Conservation (phyloP, 2,797 vertebrate species). For the Pangasius sanitwongsei region DNA sequence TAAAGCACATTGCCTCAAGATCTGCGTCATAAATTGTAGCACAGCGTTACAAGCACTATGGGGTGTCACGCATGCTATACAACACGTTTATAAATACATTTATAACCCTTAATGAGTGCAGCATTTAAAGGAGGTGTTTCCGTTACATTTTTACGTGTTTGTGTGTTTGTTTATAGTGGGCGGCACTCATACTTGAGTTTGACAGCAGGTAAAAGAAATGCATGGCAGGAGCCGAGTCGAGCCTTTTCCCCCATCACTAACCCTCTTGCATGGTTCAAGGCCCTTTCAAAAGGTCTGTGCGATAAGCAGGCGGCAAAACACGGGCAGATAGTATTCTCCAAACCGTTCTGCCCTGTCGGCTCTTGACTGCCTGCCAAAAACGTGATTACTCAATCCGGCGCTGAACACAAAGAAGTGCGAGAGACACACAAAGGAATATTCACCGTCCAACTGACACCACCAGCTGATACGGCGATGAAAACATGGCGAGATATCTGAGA, state of each 20-base stretch:
- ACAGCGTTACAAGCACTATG: background rate
- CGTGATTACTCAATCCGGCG: conserved; percentile 76
- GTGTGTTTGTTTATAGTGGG: background rate
- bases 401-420: conserved; percentile 16
- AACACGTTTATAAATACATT: background rate
- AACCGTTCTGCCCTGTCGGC: conserved; percentile 73
- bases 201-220: conserved; percentile 28
- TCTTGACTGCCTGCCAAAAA: conserved; percentile 76
- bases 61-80: background rate
- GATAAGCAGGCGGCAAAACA: conserved; percentile 74
- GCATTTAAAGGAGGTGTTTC: fast-evolving
- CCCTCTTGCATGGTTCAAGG: conserved; percentile 72
- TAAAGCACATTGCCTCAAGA: background rate
- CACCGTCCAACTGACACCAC: conserved; percentile 25
- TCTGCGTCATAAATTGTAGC: background rate
- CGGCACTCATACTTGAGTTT: background rate
- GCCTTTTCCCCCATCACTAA: conserved; percentile 58
- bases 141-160: background rate
- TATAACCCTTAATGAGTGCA: background rate
- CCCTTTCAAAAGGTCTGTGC: conserved; percentile 74
- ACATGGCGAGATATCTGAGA: conserved; percentile 27
- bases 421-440: conserved; percentile 46
- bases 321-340: conserved; percentile 76
- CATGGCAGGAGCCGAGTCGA: background rate
- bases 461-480: conserved; percentile 21